These are phyloP conservation scores for Cyprinella venusta DNA, from an alignment of 2,797 vertebrate genomes.

Conservation along the genomic window DNA sequence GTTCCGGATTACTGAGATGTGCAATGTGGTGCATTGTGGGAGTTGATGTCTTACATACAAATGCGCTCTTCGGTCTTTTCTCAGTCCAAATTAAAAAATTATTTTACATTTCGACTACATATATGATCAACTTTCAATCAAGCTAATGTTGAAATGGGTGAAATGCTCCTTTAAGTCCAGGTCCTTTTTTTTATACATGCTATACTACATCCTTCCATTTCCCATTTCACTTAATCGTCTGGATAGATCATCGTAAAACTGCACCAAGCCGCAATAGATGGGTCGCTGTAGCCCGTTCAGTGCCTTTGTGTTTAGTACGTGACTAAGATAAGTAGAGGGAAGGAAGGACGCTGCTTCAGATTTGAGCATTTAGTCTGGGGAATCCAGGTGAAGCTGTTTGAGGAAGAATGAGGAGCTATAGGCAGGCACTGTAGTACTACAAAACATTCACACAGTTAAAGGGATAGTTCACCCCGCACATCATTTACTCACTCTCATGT, in stretches of 20 bases:
- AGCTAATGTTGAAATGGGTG: too few relatives aligned
- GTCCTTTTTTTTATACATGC: slow-evolving; percentile 37
- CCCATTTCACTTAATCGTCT: slow-evolving; percentile 30
- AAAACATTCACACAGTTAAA: slow-evolving; percentile 55
- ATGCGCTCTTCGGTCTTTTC: too few relatives aligned
- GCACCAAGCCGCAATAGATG: neutral
- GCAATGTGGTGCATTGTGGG: too few relatives aligned
- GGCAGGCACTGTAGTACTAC: slow-evolving; percentile 50
- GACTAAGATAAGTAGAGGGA: neutral
- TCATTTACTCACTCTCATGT: neutral
- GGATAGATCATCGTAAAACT: slow-evolving; percentile 6
- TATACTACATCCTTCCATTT: slow-evolving; percentile 45
- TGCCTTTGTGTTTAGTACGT: slow-evolving; percentile 20
- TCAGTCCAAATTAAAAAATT: too few relatives aligned
- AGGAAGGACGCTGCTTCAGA: slow-evolving; percentile 53
- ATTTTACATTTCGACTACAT: too few relatives aligned
- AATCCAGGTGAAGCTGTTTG: slow-evolving; percentile 32
- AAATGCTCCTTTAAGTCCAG: slow-evolving; percentile 26
- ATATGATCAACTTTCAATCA: too few relatives aligned
- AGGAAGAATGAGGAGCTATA: slow-evolving; percentile 37
- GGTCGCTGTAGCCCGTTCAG: slow-evolving; percentile 15
- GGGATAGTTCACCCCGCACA: neutral
- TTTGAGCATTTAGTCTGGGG: slow-evolving; percentile 19
- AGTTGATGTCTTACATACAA: too few relatives aligned
- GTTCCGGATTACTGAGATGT: too few relatives aligned